phyloP scores from a whole-genome alignment of 2,888 invertebrate genomes.

The Hyles lineata region DNA sequence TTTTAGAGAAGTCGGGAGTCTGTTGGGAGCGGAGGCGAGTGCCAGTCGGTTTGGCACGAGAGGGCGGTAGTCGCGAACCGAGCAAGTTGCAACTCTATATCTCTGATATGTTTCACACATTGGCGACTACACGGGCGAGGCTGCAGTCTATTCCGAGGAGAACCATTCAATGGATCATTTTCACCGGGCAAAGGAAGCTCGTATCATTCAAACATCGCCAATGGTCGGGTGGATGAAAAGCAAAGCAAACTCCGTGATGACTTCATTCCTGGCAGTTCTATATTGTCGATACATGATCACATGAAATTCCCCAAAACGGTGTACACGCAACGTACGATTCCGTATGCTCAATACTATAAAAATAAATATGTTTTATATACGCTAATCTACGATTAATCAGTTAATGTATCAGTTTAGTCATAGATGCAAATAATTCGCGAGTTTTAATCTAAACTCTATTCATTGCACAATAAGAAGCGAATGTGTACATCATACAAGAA shows the following conservation, averaged over 20 bases:
- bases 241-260: not conserved
- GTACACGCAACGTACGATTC: constrained; percentile 16
- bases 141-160: constrained; percentile 8
- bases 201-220: constrained; percentile 14
- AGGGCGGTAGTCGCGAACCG: constrained; percentile 30
- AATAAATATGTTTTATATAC: constrained; percentile 60
- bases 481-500: constrained; percentile 33
- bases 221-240: not conserved
- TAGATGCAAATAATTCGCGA: constrained; percentile 43
- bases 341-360: constrained; percentile 47
- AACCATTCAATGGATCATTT: not conserved
- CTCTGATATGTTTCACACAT: constrained; percentile 27
- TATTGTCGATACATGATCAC: constrained; percentile 23
- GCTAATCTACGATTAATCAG: constrained; percentile 16
- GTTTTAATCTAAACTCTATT: constrained; percentile 38
- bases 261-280: constrained; percentile 5
- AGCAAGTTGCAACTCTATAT: not conserved
- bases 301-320: constrained; percentile 29
- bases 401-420: constrained; percentile 25
- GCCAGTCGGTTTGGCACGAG: constrained; percentile 68
- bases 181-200: not conserved
- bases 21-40: constrained; percentile 57
- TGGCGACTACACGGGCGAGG: not conserved
- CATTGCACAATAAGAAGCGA: constrained; percentile 39
- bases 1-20: constrained; percentile 52